Base-by-base conservation (phyloP, 1,140 invertebrate genomes). In the Metaphire vulgaris region DNA sequence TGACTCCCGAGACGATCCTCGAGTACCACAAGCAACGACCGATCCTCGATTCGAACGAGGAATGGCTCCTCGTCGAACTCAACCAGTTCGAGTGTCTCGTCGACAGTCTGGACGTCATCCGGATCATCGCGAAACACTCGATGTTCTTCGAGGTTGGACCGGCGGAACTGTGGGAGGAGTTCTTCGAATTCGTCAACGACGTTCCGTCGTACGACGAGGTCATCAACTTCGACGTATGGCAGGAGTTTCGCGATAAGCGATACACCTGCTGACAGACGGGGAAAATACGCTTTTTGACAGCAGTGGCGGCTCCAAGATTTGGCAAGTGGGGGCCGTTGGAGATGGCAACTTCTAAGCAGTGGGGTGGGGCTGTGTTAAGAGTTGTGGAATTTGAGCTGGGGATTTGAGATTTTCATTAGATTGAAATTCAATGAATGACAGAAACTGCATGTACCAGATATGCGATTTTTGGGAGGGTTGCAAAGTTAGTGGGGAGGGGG, bases 101-200 rank as follows among this genome's bases (percentile, higher is more conserved):
- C 15, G 76, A 77, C 72, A 75, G 65, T 33, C 31, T 75, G 21
- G 65, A 77, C 26, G 56, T 77, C 76, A 69, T 77, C 34, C 66
- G 70, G n/a, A 66, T 74, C 65, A 77, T 77, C 26, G 76, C 76
- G 15, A 74, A 69, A n/a, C 76, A 77, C 73, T 77, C 76, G 21
- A 77, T 75, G 72, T 77, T 77, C 76, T 77, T 76, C 34, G 76
- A 77, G 71, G 72, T 77, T 14, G 71, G 72, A 29, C 76, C 76
- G 15, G 64, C 31, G 14, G 76, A 77, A 33, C 66, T 77, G 16
- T 75, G 72, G 72, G 77, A 79, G 33, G 69, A 79, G 70, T 79
- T 81, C 69, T 68, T 81, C 21, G 65, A 76, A 31, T 81, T 79
- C 68, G 72, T 79, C 31, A 67, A 80, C 21, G 34, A 79, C 26